Conservation (phyloP, 2,797 vertebrate species). For the Chromobotia macracanthus region DNA sequence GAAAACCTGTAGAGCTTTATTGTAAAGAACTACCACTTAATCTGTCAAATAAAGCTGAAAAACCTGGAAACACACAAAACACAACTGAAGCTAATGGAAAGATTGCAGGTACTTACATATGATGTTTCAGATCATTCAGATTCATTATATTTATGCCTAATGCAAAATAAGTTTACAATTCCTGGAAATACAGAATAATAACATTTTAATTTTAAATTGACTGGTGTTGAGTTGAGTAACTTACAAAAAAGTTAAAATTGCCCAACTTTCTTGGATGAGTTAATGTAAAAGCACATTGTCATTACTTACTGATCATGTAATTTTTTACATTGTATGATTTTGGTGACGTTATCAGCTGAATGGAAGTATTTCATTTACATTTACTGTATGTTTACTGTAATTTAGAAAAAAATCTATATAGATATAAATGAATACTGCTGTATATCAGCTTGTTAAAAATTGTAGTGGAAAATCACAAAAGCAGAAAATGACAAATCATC, state of each 20-base stretch:
- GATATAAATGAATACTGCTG: too few relatives aligned
- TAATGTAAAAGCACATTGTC: too few relatives aligned
- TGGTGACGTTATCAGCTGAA: too few relatives aligned
- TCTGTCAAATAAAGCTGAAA: conserved; percentile 70
- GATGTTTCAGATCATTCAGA: neutral
- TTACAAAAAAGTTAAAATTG: too few relatives aligned
- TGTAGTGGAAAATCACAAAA: too few relatives aligned
- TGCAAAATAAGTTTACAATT: neutral
- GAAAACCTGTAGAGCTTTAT: conserved; percentile 29
- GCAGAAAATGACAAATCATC: too few relatives aligned
- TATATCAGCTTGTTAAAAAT: too few relatives aligned
- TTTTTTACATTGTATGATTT: too few relatives aligned
- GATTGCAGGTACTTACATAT: conserved; percentile 79
- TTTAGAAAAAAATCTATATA: neutral
- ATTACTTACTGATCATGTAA: too few relatives aligned
- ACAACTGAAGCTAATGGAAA: conserved; percentile 77
- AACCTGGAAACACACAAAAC: conserved; percentile 31
- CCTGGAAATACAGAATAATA: neutral
- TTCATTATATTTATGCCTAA: neutral
- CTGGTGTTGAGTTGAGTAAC: too few relatives aligned
- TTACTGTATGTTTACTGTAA: neutral
- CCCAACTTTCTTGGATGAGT: too few relatives aligned
- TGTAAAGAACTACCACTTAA: conserved; percentile 71
- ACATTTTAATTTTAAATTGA: neutral
- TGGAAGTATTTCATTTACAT: too few relatives aligned